phyloP scores from a whole-genome alignment of 2,113 vertebrate species.

The Vanacampus margaritifer region DNA sequence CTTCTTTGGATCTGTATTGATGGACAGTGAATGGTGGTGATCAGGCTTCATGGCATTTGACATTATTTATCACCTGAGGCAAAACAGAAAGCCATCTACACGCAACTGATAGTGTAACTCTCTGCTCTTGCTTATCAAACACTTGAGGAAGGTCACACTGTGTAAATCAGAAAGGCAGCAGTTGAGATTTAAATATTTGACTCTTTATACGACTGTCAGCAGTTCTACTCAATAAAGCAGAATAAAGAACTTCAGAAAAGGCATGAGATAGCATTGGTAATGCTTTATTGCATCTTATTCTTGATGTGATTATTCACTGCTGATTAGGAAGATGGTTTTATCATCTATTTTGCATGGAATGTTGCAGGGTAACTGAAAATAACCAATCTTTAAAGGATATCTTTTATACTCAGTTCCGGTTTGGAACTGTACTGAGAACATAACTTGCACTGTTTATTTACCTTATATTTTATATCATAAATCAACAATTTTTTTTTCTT shows the following conservation, averaged over 20 bases:
- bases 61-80: conserved; percentile 50
- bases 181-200: conserved; percentile 19
- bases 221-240: background rate
- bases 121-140: conserved; percentile 35
- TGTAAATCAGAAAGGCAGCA: conserved; percentile 18
- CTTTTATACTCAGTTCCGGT: background rate
- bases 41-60: conserved; percentile 39
- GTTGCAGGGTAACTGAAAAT: background rate
- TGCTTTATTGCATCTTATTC: conserved; percentile 11
- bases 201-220: background rate
- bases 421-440: conserved; percentile 32
- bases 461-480: conserved; percentile 37
- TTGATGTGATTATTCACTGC: conserved; percentile 1
- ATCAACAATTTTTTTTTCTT: conserved; percentile 51
- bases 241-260: background rate
- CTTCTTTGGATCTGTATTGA: conserved; percentile 48
- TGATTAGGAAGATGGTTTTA: conserved; percentile 4
- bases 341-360: conserved; percentile 5
- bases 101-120: conserved; percentile 28
- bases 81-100: conserved; percentile 29
- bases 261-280: conserved; percentile 3
- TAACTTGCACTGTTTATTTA: background rate
- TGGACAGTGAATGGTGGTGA: conserved; percentile 35
- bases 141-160: conserved; percentile 37
- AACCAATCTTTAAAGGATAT: background rate